phyloP scores from a whole-genome alignment of 1,140 invertebrate species.

The Drosophila asahinai region DNA sequence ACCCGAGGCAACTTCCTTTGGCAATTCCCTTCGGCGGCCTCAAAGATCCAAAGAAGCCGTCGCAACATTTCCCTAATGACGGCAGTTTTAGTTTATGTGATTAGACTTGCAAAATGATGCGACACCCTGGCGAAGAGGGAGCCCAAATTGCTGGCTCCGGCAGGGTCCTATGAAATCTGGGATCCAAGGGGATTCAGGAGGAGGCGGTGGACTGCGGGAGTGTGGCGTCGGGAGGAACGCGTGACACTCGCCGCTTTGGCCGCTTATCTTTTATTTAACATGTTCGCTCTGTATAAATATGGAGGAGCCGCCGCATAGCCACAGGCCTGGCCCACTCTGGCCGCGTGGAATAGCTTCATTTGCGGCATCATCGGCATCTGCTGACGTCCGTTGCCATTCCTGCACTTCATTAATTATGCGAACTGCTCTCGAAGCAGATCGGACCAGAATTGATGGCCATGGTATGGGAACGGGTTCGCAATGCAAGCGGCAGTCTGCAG shows the following conservation, averaged over 20 bases:
- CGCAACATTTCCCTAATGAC: constrained; percentile 36
- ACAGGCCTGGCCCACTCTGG: constrained; percentile 26
- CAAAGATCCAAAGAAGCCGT: constrained; percentile 47
- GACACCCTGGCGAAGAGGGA: constrained; percentile 30
- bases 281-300: constrained; percentile 81
- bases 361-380: constrained; percentile 42
- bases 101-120: constrained; percentile 65
- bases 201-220: background rate
- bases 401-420: constrained; percentile 82
- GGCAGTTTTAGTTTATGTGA: constrained; percentile 66
- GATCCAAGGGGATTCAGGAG: background rate
- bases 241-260: constrained; percentile 71
- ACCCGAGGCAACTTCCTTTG: constrained; percentile 7
- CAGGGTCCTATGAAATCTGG: background rate
- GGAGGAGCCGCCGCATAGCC: constrained; percentile 51
- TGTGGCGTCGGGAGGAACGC: constrained; percentile 37
- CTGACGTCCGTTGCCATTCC: constrained; percentile 51
- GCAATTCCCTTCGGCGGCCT: constrained; percentile 7
- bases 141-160: background rate
- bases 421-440: constrained; percentile 64
- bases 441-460: constrained; percentile 62
- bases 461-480: constrained; percentile 42
- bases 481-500: background rate
- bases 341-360: constrained; percentile 74
- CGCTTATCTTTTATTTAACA: constrained; percentile 83